phyloP scores from a whole-genome alignment of 2,113 vertebrate genomes.

The Chrysochloris asiatica region DNA sequence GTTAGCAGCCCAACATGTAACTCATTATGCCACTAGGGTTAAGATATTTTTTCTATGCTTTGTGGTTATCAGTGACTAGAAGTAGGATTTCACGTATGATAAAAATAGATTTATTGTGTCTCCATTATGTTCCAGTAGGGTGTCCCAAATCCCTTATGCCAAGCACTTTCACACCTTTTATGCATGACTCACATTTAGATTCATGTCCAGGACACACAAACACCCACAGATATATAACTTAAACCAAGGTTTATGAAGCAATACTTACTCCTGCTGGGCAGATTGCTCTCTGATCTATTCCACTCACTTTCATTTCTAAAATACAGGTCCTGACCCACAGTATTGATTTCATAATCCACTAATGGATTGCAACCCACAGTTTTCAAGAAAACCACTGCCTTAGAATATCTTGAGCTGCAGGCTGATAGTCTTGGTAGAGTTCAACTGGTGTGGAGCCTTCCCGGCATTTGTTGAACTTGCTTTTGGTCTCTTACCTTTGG shows the following conservation, averaged over 20 bases:
- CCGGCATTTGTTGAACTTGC: not conserved
- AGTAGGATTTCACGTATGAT: not conserved
- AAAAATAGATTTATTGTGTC: not conserved
- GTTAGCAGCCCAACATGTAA: too few species aligned
- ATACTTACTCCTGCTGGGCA: not conserved
- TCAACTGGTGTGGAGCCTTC: not conserved
- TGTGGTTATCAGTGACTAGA: not conserved
- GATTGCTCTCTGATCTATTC: not conserved
- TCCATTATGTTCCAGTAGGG: not conserved
- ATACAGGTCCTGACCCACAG: not conserved
- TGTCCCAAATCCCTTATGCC: not conserved
- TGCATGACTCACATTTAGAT: not conserved
- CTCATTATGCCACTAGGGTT: not conserved
- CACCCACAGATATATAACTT: not conserved
- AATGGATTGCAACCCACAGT: not conserved
- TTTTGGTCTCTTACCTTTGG: not conserved
- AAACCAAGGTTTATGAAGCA: not conserved
- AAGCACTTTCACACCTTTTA: not conserved
- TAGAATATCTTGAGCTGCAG: not conserved
- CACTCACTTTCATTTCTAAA: not conserved
- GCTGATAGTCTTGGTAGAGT: not conserved
- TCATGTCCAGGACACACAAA: not conserved
- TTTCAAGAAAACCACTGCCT: not conserved
- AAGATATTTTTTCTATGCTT: not conserved
- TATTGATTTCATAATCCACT: slow-evolving; percentile 37